phyloP scores from a whole-genome alignment of 2,888 invertebrate species.

The Megamerina dolium region DNA sequence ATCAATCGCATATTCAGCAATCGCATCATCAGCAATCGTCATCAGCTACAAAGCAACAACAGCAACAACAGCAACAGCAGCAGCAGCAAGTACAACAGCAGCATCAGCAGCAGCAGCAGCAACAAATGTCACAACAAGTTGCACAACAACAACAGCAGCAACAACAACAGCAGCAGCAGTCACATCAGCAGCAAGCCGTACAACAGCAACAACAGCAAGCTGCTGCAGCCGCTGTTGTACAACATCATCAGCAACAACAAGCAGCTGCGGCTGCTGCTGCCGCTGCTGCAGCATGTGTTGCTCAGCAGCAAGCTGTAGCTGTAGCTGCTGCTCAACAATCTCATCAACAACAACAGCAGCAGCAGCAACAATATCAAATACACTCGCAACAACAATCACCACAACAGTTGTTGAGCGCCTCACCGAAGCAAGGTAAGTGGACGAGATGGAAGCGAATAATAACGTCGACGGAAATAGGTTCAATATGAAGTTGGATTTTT shows the following conservation, averaged over 20 bases:
- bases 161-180: constrained; percentile 27
- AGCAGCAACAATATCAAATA: constrained; percentile 47
- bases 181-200: constrained; percentile 31
- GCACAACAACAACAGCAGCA: constrained; percentile 24
- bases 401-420: constrained; percentile 45
- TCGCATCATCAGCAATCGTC: constrained; percentile 25
- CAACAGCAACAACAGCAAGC: constrained; percentile 35
- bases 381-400: constrained; percentile 50
- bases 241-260: constrained; percentile 32
- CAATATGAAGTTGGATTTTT: too few relatives aligned
- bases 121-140: constrained; percentile 25
- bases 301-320: constrained; percentile 39
- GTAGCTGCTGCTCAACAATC: constrained; percentile 24
- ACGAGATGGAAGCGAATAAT: too few relatives aligned
- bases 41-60: constrained; percentile 30
- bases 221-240: constrained; percentile 28
- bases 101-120: constrained; percentile 28
- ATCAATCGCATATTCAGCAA: constrained; percentile 49
- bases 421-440: constrained; percentile 48
- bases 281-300: constrained; percentile 39
- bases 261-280: constrained; percentile 33
- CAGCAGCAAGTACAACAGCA: constrained; percentile 33
- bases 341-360: too few relatives aligned
- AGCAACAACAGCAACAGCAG: constrained; percentile 41
- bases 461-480: too few relatives aligned